Percentiles rank a stretch among this genome's conserved stretches.
These are phyloP conservation scores for Sinocyclocheilus maitianheensis DNA, from an alignment of 2,113 vertebrate genomes.

Conservation along the genomic window DNA sequence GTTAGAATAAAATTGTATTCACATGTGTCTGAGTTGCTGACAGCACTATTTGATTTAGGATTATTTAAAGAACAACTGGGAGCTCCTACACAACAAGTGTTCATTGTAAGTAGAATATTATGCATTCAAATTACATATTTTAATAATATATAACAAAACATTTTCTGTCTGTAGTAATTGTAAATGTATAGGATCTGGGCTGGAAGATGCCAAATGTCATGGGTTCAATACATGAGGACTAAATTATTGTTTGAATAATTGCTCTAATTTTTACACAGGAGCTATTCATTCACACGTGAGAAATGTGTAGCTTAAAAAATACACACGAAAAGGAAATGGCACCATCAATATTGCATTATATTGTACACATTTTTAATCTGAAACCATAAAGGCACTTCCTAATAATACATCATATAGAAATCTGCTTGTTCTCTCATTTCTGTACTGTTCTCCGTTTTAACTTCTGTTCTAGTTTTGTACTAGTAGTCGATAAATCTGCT, in stretches of 20 bases:
- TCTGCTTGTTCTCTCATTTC: not conserved
- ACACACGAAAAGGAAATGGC: not conserved
- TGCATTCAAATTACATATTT: not conserved
- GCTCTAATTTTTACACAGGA: not conserved
- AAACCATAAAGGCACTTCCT: not conserved
- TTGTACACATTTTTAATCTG: not conserved
- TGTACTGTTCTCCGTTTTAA: not conserved
- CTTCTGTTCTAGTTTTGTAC: not conserved
- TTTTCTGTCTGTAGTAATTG: not conserved
- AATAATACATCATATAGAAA: not conserved
- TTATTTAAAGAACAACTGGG: not conserved
- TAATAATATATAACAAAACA: not conserved
- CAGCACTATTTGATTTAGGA: not conserved
- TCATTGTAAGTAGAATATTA: not conserved
- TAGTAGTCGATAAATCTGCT: not conserved
- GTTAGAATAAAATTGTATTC: not conserved
- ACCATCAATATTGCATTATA: not conserved
- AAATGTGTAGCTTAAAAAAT: not conserved
- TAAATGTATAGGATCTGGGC: not conserved
- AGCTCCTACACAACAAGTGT: not conserved
- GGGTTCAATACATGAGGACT: not conserved
- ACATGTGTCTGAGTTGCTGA: not conserved
- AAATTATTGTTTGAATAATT: not conserved
- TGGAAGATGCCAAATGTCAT: not conserved
- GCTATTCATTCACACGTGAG: not conserved